phyloP scores from a whole-genome alignment of 2,888 invertebrate genomes.

The Acleris cristana region DNA sequence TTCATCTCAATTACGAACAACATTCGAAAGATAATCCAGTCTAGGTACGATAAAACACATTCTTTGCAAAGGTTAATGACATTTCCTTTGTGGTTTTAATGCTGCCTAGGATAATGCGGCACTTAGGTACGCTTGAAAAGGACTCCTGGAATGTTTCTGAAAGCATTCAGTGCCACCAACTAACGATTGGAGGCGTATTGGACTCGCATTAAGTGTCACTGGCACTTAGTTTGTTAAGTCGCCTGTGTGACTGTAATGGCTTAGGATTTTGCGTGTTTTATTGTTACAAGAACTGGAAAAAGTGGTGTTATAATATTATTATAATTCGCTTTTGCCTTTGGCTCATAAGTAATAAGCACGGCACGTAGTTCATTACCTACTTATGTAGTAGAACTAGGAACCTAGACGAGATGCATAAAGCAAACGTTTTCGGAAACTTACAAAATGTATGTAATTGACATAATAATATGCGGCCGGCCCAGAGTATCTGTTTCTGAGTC shows the following conservation, averaged over 20 bases:
- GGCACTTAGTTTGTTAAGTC: background rate
- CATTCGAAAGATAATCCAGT: conserved; percentile 9
- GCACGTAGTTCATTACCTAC: too few relatives aligned
- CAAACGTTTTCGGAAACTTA: too few relatives aligned
- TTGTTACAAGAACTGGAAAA: background rate
- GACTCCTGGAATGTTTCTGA: conserved; percentile 19
- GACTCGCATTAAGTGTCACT: too few relatives aligned
- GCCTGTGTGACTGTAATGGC: conserved; percentile 12
- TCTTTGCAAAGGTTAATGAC: conserved; percentile 25
- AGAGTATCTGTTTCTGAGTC: too few relatives aligned
- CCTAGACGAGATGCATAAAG: too few relatives aligned
- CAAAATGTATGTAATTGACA: too few relatives aligned
- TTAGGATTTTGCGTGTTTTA: background rate
- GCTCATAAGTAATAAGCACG: too few relatives aligned
- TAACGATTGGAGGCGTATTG: too few relatives aligned
- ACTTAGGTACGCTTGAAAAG: conserved; percentile 21
- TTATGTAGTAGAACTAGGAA: too few relatives aligned
- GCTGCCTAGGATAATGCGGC: conserved; percentile 23
- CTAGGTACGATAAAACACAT: conserved; percentile 11
- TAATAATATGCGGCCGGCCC: too few relatives aligned
- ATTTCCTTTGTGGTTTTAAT: conserved; percentile 29
- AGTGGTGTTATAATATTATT: background rate
- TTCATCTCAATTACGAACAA: background rate
- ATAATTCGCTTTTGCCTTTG: too few relatives aligned
- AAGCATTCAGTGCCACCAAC: background rate